These are phyloP conservation scores for Meriones psammophilus DNA, from an alignment of 2,797 vertebrate species.

Conservation along the genomic window DNA sequence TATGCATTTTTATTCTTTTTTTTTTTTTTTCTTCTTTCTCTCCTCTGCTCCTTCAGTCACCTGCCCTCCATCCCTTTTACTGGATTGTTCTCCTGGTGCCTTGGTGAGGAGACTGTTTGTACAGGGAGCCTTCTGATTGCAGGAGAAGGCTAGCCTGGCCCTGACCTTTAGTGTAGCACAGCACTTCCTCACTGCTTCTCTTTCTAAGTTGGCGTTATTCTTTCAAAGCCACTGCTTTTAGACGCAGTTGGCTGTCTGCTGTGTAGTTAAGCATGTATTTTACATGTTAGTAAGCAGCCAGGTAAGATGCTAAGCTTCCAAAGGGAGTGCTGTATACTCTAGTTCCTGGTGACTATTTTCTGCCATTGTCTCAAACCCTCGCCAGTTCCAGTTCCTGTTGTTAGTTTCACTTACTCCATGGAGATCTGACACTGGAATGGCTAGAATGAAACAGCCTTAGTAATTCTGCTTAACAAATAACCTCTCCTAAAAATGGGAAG, in stretches of 20 bases:
- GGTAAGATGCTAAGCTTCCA: background rate
- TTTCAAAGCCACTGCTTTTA: background rate
- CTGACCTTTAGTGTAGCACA: background rate
- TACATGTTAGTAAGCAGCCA: background rate
- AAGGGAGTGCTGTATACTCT: background rate
- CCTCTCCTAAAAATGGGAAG: background rate
- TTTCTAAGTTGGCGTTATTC: background rate
- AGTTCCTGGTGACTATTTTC: background rate
- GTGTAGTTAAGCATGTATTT: background rate
- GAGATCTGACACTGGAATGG: background rate
- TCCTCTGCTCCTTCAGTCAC: background rate
- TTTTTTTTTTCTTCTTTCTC: background rate
- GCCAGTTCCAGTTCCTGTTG: background rate
- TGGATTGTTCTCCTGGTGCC: background rate
- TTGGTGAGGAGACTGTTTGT: background rate
- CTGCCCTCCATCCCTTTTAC: background rate
- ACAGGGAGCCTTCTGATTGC: accelerated
- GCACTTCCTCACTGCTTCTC: no score
- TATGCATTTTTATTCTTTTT: background rate
- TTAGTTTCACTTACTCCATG: background rate
- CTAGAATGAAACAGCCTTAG: background rate
- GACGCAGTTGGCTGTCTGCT: background rate
- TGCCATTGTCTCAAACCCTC: background rate
- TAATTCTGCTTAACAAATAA: background rate
- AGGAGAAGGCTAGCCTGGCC: background rate